Percentiles rank a stretch among this genome's conserved stretches.
phyloP scores from a whole-genome alignment of 2,797 vertebrate genomes.

The Typhlichthys subterraneus region DNA sequence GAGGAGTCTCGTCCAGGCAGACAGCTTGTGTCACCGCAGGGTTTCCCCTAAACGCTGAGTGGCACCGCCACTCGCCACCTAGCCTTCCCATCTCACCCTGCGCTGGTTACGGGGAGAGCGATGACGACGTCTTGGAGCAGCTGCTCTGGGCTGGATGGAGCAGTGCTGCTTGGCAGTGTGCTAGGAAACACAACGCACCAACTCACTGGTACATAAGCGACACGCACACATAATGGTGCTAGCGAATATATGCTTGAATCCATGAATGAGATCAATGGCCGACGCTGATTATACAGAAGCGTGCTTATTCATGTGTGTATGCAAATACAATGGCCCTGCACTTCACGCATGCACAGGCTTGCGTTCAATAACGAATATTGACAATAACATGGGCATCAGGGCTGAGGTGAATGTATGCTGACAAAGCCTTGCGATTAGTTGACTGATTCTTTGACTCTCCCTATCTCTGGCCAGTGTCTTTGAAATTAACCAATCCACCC shows the following conservation, averaged over 20 bases:
- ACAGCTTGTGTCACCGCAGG: slow-evolving; percentile 72
- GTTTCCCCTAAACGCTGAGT: slow-evolving; percentile 48
- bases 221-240: not conserved
- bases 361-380: slow-evolving; percentile 57
- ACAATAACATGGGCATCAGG: slow-evolving; percentile 32
- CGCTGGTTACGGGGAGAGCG: slow-evolving; percentile 70
- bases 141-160: slow-evolving; percentile 61
- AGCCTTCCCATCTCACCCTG: slow-evolving; percentile 55
- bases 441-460: slow-evolving; percentile 40
- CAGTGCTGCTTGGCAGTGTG: slow-evolving; percentile 15
- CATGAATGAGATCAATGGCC: slow-evolving; percentile 7
- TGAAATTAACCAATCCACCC: slow-evolving; percentile 7
- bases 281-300: slow-evolving; percentile 9
- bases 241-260: not conserved
- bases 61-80: slow-evolving; percentile 45
- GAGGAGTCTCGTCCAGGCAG: slow-evolving; percentile 50
- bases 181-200: slow-evolving; percentile 19
- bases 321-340: slow-evolving; percentile 46
- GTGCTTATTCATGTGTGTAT: not conserved
- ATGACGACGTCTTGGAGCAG: slow-evolving; percentile 70
- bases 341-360: slow-evolving; percentile 38
- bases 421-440: slow-evolving; percentile 28
- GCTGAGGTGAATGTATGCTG: slow-evolving; percentile 26
- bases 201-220: slow-evolving; percentile 14
- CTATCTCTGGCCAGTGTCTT: slow-evolving; percentile 19